Conservation (phyloP, 1,140 invertebrate genomes). For the Drosophila tsacasi region DNA sequence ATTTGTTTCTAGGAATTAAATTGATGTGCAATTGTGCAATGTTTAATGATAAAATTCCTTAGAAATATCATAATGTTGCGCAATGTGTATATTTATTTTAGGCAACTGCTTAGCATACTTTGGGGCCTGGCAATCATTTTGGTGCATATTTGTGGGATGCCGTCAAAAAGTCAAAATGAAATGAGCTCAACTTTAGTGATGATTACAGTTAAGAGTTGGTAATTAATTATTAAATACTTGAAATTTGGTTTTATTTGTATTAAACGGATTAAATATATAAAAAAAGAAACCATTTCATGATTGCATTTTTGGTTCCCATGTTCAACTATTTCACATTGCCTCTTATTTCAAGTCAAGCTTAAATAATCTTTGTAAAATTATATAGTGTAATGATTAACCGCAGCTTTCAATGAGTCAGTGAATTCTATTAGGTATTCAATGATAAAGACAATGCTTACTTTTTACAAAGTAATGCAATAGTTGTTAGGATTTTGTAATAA, state of each 20-base stretch:
- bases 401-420: neutral
- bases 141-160: constrained; percentile 27
- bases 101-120: constrained; percentile 24
- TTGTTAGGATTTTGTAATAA: neutral
- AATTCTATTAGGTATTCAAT: neutral
- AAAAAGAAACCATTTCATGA: too few relatives aligned
- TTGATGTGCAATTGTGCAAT: neutral
- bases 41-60: neutral
- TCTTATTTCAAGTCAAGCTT: neutral
- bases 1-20: constrained; percentile 8
- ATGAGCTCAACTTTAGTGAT: neutral
- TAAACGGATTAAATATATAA: too few relatives aligned
- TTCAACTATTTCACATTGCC: neutral
- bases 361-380: too few relatives aligned
- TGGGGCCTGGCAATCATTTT: neutral
- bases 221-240: neutral
- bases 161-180: neutral
- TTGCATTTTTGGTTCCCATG: neutral
- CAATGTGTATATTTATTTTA: neutral
- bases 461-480: neutral
- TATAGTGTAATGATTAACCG: neutral
- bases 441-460: too few relatives aligned
- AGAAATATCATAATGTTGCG: neutral
- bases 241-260: neutral
- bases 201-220: neutral